Evolutionary conservation across 2,797 vertebrate genomes (phyloP).

Genomic region (Xiphorhynchus erythropygius): DNA sequence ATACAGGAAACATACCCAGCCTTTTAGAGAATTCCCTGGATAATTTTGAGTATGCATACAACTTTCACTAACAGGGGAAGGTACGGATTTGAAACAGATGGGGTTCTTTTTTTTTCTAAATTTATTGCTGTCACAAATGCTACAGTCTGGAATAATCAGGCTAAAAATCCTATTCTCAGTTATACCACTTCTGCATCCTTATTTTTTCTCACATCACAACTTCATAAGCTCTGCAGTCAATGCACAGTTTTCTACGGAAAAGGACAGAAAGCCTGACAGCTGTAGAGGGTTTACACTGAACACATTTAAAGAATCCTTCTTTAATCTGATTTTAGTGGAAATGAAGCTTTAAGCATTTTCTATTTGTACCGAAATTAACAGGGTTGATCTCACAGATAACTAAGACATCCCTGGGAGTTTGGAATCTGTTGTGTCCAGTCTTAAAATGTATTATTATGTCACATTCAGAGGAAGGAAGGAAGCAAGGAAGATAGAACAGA

Average conservation of each 20-base stretch:
- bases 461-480: not conserved
- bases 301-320: not conserved
- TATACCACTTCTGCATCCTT: not conserved
- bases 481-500: not conserved
- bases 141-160: not conserved
- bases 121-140: not conserved
- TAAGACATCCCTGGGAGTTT: not conserved
- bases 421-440: not conserved
- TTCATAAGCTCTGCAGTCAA: not conserved
- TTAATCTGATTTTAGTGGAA: constrained; percentile 25
- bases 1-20: not conserved
- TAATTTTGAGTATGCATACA: not conserved
- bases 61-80: not conserved
- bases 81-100: not conserved
- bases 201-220: not conserved
- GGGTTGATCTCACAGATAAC: not conserved
- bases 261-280: not conserved
- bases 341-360: not conserved
- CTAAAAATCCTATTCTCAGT: not conserved
- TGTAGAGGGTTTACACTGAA: not conserved
- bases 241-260: not conserved
- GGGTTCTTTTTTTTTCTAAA: not conserved
- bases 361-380: not conserved
- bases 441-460: not conserved
- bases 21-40: not conserved